These are phyloP conservation scores for Vulpes vulpes DNA, from an alignment of 2,113 vertebrate genomes.

Conservation along the genomic window DNA sequence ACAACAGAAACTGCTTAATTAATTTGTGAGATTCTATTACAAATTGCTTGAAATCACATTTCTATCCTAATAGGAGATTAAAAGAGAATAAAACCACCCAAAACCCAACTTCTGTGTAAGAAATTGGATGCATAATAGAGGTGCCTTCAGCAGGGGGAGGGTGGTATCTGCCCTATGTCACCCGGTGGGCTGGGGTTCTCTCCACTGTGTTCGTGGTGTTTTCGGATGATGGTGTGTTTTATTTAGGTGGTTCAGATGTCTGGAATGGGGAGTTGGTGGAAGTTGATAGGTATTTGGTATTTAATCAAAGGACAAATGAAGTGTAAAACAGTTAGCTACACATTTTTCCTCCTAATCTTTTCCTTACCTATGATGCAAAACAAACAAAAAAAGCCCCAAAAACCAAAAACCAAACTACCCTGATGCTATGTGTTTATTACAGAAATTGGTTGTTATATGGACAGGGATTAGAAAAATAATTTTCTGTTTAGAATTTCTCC, in stretches of 20 bases:
- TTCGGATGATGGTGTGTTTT: neutral
- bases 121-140: rapidly evolving
- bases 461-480: neutral
- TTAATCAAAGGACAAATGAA: neutral
- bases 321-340: neutral
- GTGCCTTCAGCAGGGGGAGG: rapidly evolving
- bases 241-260: neutral
- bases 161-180: rapidly evolving
- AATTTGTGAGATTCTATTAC: neutral
- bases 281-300: neutral
- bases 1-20: neutral
- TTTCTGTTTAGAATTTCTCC: neutral
- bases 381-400: neutral
- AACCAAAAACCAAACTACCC: neutral
- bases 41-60: neutral
- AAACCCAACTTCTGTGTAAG: neutral
- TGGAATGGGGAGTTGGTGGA: neutral
- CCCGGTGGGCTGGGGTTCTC: rapidly evolving
- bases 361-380: neutral
- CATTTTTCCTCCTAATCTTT: neutral
- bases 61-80: neutral
- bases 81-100: neutral
- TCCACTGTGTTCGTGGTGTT: neutral
- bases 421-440: neutral
- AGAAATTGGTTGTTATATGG: neutral